These are phyloP conservation scores for Morone saxatilis DNA, from an alignment of 2,113 vertebrate genomes.

Conservation along the genomic window DNA sequence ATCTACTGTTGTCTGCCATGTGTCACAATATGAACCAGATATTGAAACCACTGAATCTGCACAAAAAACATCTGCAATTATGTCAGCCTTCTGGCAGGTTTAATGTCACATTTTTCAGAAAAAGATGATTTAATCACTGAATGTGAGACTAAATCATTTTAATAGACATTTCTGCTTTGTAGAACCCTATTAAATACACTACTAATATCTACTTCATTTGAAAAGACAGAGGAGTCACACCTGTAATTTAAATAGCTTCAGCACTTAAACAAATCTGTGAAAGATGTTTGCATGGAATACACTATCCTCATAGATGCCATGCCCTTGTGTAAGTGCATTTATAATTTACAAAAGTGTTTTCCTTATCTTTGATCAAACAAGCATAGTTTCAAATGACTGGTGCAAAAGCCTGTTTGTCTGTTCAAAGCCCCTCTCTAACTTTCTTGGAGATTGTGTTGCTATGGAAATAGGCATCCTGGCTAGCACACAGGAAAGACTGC, in stretches of 20 bases:
- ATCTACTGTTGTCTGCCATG: neutral
- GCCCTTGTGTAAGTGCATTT: neutral
- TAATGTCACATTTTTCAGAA: neutral
- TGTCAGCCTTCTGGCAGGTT: neutral
- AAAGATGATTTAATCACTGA: neutral
- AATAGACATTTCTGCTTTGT: neutral
- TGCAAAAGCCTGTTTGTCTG: slow-evolving; percentile 31
- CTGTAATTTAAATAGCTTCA: neutral
- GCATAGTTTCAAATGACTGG: slow-evolving; percentile 20
- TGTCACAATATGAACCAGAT: slow-evolving; percentile 45
- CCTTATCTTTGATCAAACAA: slow-evolving; percentile 42
- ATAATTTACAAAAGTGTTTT: neutral
- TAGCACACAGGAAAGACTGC: slow-evolving; percentile 51
- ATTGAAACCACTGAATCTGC: slow-evolving; percentile 12
- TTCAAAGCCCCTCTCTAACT: slow-evolving; percentile 53
- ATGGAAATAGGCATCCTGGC: slow-evolving; percentile 74
- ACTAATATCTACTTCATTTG: neutral
- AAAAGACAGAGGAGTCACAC: neutral
- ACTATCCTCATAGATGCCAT: neutral
- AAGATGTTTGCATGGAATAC: neutral
- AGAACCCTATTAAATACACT: neutral
- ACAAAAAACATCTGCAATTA: slow-evolving; percentile 7
- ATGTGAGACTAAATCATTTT: neutral
- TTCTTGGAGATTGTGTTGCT: slow-evolving; percentile 70
- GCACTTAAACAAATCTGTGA: neutral